Conservation (phyloP, 2,113 vertebrate species). For the Hymenochirus boettgeri region DNA sequence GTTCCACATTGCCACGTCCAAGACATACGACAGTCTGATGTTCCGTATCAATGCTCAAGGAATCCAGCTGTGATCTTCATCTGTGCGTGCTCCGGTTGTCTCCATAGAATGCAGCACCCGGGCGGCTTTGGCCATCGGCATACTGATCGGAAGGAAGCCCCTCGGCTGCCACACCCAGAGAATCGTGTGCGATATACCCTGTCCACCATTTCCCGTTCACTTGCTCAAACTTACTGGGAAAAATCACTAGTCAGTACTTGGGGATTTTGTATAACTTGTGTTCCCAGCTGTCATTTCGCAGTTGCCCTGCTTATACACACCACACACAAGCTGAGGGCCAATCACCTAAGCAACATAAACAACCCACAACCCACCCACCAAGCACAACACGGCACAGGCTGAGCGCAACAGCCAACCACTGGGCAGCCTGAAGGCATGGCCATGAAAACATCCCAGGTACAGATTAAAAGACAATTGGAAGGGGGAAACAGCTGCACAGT, state of each 20-base stretch:
- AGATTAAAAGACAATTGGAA: neutral
- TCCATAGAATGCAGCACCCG: conserved; percentile 91
- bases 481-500: conserved; percentile 3
- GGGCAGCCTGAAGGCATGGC: neutral
- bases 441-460: neutral
- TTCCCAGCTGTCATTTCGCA: conserved; percentile 2
- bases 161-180: conserved; percentile 87
- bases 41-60: conserved; percentile 72
- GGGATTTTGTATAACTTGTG: neutral
- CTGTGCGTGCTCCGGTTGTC: conserved; percentile 81
- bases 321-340: neutral
- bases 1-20: conserved; percentile 95
- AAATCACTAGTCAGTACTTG: neutral
- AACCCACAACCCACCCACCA: conserved; percentile 15
- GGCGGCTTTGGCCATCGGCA: conserved; percentile 85
- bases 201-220: conserved; percentile 69
- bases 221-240: too few relatives aligned
- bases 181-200: conserved; percentile 87
- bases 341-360: neutral
- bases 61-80: conserved; percentile 86
- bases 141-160: conserved; percentile 93
- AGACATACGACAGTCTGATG: conserved; percentile 73
- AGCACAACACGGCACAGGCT: neutral
- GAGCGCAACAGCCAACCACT: neutral
- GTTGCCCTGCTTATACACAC: conserved; percentile 1